These are phyloP conservation scores for Maniola hyperantus DNA, from an alignment of 2,888 invertebrate species.

Conservation along the genomic window DNA sequence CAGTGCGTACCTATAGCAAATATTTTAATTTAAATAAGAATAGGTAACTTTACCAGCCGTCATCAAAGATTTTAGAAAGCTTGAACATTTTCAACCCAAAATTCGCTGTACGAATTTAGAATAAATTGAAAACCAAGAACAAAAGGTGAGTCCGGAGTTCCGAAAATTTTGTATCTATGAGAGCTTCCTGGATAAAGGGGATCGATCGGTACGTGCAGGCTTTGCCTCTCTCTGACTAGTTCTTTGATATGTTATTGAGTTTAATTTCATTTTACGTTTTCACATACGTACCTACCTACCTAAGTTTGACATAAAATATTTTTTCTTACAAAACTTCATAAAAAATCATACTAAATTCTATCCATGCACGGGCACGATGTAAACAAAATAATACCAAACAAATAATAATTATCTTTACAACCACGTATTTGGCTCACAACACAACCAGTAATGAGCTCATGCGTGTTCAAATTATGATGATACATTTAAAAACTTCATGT, in stretches of 20 bases:
- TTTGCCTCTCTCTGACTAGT: constrained; percentile 55
- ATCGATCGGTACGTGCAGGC: constrained; percentile 54
- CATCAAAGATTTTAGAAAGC: not conserved
- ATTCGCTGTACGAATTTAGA: constrained; percentile 23
- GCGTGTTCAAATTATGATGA: no score
- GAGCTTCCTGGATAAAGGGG: constrained; percentile 58
- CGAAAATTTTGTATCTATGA: constrained; percentile 53
- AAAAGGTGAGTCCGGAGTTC: constrained; percentile 38
- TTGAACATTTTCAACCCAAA: not conserved
- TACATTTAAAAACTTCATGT: no score
- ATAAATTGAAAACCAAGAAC: constrained; percentile 43
- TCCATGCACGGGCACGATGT: no score
- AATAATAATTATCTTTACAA: no score
- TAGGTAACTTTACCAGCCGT: not conserved
- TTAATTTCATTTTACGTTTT: constrained; percentile 62
- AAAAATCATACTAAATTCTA: no score
- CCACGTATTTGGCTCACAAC: no score
- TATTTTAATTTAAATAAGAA: not conserved
- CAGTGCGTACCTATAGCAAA: not conserved
- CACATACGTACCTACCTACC: no score
- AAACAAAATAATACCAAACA: no score
- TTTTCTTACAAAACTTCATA: no score
- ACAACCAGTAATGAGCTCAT: no score
- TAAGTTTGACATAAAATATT: constrained; percentile 41
- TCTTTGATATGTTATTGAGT: constrained; percentile 71